Evolutionary conservation across 2,113 vertebrate genomes (phyloP), one percentile per base, ranked within the genome.

Genomic region (Forbesichthys papilliferus): DNA sequence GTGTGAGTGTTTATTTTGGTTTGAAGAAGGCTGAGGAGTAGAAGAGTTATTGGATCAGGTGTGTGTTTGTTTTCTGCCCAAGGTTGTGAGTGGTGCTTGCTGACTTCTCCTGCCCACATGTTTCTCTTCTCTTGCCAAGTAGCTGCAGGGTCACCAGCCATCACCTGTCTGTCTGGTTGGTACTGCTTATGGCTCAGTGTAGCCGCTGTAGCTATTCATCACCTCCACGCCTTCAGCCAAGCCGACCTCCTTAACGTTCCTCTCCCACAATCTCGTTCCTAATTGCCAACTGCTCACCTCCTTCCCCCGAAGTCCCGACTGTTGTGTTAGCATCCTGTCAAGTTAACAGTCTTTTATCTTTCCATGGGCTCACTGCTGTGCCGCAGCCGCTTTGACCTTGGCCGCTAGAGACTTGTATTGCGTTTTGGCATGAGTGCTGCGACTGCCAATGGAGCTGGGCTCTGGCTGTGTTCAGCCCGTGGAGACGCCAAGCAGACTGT

Each of bases 371-470:
- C 57, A 61, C 51, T 14, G 54, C 42, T 12, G 61, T 27, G 36
- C 48, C 27, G 48, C 54, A 56, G 3, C 70, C 60, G 49, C 36
- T 71, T 65, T 59, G 67, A 83, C 73, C 71, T 48, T 0, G 48
- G 66, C 57, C 55, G 36, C 4, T 9, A 1, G n/a, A 68, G 61
- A 51, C 66, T 62, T 34, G 27, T 11, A 59, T 69, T 71, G 1
- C 46, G 49, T 16, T 14, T 73, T 49, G 11, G 69, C 56, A 81
- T 58, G 64, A 68, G 56, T 11, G 61, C n/a, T 42, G 0, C 7
- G 56, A 12, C 57, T 86, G 68, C 78, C 82, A 81, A 63, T 71
- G 51, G n/a, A 70, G 65, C 63, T 61, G 49, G 71, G 65, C 59
- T n/a, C 34, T 62, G 18, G 58, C 66, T 16, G 52, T 58, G 66